Evolutionary conservation across 2,888 invertebrate genomes (phyloP).

Genomic region (Ceramica pisi): DNA sequence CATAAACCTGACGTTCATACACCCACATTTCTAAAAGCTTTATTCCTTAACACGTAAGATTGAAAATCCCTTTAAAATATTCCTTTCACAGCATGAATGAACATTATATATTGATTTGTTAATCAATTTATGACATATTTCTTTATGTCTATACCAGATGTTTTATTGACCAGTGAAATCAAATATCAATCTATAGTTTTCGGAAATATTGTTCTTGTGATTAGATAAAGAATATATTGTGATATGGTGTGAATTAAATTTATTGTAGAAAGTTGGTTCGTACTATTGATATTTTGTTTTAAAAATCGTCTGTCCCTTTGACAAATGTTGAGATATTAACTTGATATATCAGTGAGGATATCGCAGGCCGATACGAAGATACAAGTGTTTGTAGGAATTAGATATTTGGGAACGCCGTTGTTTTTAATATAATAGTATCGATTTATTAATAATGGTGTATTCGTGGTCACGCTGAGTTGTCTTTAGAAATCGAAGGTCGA

Average conservation of each 20-base stretch:
- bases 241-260: slow-evolving; percentile 74
- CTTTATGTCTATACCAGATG: slow-evolving; percentile 69
- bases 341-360: slow-evolving; percentile 44
- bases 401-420: slow-evolving; percentile 46
- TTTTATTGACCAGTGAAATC: slow-evolving; percentile 80
- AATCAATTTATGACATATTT: slow-evolving; percentile 85
- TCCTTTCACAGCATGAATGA: slow-evolving; percentile 47
- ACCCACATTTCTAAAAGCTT: slow-evolving; percentile 39
- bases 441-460: slow-evolving; percentile 53
- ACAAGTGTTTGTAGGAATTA: slow-evolving; percentile 53
- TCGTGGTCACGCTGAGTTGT: slow-evolving; percentile 28
- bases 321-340: slow-evolving; percentile 55
- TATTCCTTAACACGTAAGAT: slow-evolving; percentile 53
- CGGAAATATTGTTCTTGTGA: slow-evolving; percentile 72
- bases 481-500: slow-evolving; percentile 42
- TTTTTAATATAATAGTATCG: slow-evolving; percentile 42
- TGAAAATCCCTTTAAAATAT: slow-evolving; percentile 42
- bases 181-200: slow-evolving; percentile 64
- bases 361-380: slow-evolving; percentile 19
- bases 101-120: slow-evolving; percentile 86
- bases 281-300: slow-evolving; percentile 38
- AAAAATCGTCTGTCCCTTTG: slow-evolving; percentile 61
- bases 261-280: slow-evolving; percentile 70
- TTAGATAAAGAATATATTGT: slow-evolving; percentile 73
- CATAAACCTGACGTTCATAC: slow-evolving; percentile 62